Conservation (phyloP, 1,140 invertebrate genomes). For the Pseudomyrmex pallidus region DNA sequence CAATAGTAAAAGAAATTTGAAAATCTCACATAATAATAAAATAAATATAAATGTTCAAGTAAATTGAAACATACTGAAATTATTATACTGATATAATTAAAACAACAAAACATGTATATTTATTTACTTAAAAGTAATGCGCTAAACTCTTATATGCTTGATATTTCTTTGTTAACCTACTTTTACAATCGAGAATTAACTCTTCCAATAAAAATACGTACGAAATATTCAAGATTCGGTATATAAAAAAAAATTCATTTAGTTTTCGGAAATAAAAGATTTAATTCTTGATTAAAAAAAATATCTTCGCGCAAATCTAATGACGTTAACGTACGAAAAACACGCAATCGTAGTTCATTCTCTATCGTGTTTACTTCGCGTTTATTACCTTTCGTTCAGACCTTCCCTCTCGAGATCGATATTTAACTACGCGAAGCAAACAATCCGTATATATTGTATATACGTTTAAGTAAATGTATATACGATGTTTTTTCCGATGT, state of each 20-base stretch:
- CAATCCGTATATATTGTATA: neutral
- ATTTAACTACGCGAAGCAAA: neutral
- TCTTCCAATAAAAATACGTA: neutral
- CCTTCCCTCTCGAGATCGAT: neutral
- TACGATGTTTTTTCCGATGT: neutral
- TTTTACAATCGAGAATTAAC: conserved; percentile 15
- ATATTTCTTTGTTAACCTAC: conserved; percentile 9
- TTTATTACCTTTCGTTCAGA: conserved; percentile 15
- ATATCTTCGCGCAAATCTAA: conserved; percentile 5
- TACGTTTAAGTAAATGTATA: conserved; percentile 16
- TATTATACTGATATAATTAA: too few relatives aligned
- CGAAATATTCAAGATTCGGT: neutral
- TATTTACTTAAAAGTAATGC: conserved; percentile 16
- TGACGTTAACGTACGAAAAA: conserved; percentile 13
- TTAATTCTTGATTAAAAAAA: conserved; percentile 27
- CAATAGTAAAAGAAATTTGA: conserved; percentile 2
- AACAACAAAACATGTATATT: conserved; percentile 8
- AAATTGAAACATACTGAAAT: too few relatives aligned
- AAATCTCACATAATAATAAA: too few relatives aligned
- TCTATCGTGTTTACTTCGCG: conserved; percentile 6
- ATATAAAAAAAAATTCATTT: neutral
- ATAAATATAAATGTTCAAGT: too few relatives aligned
- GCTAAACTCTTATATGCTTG: neutral
- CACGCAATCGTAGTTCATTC: conserved; percentile 26
- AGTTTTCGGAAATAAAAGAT: neutral